These are phyloP conservation scores for Orycteropus afer DNA, from an alignment of 2,113 vertebrate species.

Conservation along the genomic window DNA sequence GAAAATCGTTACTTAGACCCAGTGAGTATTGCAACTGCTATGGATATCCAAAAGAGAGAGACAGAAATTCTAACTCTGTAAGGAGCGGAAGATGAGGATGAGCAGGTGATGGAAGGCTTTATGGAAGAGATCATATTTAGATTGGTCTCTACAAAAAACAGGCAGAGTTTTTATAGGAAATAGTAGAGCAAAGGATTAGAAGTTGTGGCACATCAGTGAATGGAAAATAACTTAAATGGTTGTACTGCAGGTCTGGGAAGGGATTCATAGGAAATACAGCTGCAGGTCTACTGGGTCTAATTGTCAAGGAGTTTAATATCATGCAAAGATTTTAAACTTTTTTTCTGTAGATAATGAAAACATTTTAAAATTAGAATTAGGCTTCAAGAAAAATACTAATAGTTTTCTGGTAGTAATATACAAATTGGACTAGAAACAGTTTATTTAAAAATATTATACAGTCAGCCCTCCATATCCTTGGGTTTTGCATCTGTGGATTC, in stretches of 20 bases:
- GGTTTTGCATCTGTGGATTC: too few species aligned
- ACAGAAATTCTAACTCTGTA: neutral
- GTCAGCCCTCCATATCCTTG: too few species aligned
- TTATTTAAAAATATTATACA: slow-evolving; percentile 27
- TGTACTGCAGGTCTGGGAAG: neutral
- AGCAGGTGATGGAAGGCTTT: neutral
- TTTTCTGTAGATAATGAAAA: slow-evolving; percentile 3
- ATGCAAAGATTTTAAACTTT: neutral
- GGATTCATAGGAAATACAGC: neutral
- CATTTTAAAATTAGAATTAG: slow-evolving; percentile 6
- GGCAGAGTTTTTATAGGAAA: neutral
- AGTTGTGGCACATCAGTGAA: neutral
- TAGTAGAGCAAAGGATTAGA: neutral
- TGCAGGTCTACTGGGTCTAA: neutral
- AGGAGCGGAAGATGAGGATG: neutral
- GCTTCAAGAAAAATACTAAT: neutral
- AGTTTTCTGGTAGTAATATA: neutral
- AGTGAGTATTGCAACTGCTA: neutral
- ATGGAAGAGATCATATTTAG: neutral
- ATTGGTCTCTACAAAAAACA: neutral
- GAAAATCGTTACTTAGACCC: neutral
- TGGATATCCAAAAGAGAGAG: neutral
- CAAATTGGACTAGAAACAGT: neutral
- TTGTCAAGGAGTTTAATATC: neutral
- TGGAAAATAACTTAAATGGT: neutral